Conservation (phyloP, 1,140 invertebrate species). For the Himalopsyche phryganea region DNA sequence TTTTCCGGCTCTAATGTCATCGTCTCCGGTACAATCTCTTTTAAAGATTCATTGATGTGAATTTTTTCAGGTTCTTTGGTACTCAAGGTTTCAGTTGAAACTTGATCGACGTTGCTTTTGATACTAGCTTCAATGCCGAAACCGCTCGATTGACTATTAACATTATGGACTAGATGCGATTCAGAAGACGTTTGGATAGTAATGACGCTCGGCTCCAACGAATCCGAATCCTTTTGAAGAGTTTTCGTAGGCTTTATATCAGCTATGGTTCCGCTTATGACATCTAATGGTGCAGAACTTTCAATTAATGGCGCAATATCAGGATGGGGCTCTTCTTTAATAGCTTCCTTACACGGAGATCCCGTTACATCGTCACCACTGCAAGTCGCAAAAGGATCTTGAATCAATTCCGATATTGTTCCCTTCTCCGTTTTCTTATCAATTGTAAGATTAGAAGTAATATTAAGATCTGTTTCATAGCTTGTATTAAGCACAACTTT, state of each 20-base stretch:
- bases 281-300: constrained; percentile 13
- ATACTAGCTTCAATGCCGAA: constrained; percentile 20
- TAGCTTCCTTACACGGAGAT: constrained; percentile 16
- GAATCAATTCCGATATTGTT: constrained; percentile 19
- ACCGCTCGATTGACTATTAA: constrained; percentile 6
- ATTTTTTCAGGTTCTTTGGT: constrained; percentile 10
- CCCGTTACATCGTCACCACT: constrained; percentile 8
- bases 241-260: constrained; percentile 45
- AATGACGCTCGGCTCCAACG: constrained; percentile 18
- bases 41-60: constrained; percentile 3
- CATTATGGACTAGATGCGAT: constrained; percentile 1
- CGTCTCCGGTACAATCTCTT: constrained; percentile 1
- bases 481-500: constrained; percentile 65
- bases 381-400: constrained; percentile 25
- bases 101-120: constrained; percentile 1
- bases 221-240: constrained; percentile 27
- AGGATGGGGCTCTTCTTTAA: constrained; percentile 1
- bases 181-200: constrained; percentile 16
- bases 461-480: constrained; percentile 50
- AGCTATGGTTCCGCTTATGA: constrained; percentile 1
- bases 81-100: constrained; percentile 6
- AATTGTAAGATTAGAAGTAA: constrained; percentile 49
- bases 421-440: constrained; percentile 36
- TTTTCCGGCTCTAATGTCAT: not conserved
- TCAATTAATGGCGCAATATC: constrained; percentile 16